Percentiles rank a stretch among this genome's conserved stretches.
Conservation (phyloP, 1,140 invertebrate genomes). For the Drosophila mayri region DNA sequence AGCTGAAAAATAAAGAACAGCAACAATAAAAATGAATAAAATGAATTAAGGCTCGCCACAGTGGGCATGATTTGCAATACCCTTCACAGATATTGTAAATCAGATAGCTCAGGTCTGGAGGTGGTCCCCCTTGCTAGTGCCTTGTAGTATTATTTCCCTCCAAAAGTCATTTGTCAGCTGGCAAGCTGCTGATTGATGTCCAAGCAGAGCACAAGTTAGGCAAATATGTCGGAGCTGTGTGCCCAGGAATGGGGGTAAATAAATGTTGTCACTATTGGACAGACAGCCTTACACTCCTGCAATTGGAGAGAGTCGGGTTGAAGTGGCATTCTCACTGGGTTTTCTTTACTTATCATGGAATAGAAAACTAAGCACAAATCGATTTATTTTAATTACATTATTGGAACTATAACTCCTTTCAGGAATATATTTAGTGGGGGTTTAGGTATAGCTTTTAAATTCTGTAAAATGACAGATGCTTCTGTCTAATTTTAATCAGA, state of each 20-base stretch:
- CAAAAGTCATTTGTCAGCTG: constrained; percentile 36
- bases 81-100: constrained; percentile 48
- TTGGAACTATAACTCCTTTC: background rate
- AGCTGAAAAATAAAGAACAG: constrained; percentile 46
- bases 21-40: constrained; percentile 63
- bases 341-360: background rate
- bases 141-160: background rate
- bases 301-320: background rate
- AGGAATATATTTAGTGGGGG: no score
- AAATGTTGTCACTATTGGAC: constrained; percentile 35
- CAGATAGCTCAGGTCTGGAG: constrained; percentile 11
- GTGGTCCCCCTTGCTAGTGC: background rate
- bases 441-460: background rate
- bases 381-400: background rate
- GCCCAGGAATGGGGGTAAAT: constrained; percentile 28
- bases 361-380: background rate
- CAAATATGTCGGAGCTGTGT: constrained; percentile 34
- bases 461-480: background rate
- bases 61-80: constrained; percentile 69
- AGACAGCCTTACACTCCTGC: background rate
- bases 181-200: constrained; percentile 46
- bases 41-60: constrained; percentile 73
- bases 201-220: constrained; percentile 32
- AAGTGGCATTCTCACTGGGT: background rate
- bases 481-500: no score